Conservation (phyloP, 2,797 vertebrate species). For the Myotis pilosus region DNA sequence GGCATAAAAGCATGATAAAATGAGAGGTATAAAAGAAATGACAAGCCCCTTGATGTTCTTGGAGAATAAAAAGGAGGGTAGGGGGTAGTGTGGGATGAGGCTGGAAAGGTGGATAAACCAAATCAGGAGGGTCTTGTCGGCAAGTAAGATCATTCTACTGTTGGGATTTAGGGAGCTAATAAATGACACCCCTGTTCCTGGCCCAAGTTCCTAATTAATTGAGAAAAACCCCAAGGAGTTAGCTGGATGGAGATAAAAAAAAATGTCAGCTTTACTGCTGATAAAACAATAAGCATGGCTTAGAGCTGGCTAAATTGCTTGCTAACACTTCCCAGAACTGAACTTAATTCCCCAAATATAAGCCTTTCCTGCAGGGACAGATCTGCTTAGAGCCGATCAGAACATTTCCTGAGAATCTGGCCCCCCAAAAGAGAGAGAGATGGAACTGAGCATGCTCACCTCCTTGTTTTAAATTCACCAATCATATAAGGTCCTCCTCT, state of each 20-base stretch:
- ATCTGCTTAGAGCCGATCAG: background rate
- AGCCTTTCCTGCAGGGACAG: background rate
- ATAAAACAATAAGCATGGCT: conserved; percentile 58
- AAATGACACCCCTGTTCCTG: conserved; percentile 43
- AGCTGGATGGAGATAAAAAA: conserved; percentile 54
- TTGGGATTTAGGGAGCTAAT: conserved; percentile 29
- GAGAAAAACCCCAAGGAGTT: conserved; percentile 49
- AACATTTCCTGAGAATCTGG: background rate
- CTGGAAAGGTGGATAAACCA: background rate
- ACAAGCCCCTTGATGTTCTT: background rate
- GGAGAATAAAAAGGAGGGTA: background rate
- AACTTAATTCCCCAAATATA: conserved; percentile 37
- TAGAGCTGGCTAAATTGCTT: conserved; percentile 40
- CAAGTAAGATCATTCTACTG: background rate
- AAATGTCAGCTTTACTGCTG: conserved; percentile 43
- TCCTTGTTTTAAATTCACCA: background rate
- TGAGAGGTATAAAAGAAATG: background rate
- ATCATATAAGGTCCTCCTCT: background rate
- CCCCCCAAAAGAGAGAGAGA: background rate
- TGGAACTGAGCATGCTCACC: background rate
- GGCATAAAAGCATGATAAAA: background rate
- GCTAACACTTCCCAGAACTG: background rate
- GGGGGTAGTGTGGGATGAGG: background rate
- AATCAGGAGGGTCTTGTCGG: background rate
- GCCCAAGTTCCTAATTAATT: conserved; percentile 56